Evolutionary conservation across 2,888 invertebrate genomes (phyloP), one percentile per base, ranked within the genome.

Genomic region (Alviniconcha strummeri): DNA sequence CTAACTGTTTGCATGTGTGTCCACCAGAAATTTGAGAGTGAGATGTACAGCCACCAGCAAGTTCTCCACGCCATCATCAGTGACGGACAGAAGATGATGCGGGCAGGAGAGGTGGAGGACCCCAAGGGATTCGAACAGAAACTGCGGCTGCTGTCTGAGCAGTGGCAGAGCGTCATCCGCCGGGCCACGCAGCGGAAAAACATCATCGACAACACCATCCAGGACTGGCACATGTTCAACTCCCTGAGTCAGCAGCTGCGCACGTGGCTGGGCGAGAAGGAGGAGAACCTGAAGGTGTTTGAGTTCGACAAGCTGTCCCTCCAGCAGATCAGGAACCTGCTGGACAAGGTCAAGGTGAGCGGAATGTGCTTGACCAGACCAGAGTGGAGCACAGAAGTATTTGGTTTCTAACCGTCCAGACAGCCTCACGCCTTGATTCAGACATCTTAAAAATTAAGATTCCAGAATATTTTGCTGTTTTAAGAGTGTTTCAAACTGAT

Each of bases 111-210:
- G 81, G 88, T 91, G 17, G 90, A 90, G 67, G 90, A 92, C 84
- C 88, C 85, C 19, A 88, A 88, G n/a, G 91, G 91, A 72, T 93
- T 93, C 84, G 90, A 91, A 85, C 89, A 89, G 77, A 93, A 92
- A 83, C 91, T 93, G 52, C 84, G 86, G 55, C 88, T 91, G 83
- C 88, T 93, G 86, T 90, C 92, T 81, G 91, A 92, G 69, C 93
- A 93, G 87, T 93, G 93, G 93, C 91, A 92, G 88, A 91, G 91
- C 87, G 92, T 93, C 19, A 86, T 90, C 17, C 84, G 88, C 71
- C 86, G 92, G 83, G 89, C 91, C 87, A 90, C 88, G 86, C 92
- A 93, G 87, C 88, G 92, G 78, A 92, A 92, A 86, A 89, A 89
- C 84, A 89, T 92, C 79, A 91, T 93, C 76, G 92, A 92, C 84